phyloP scores from a whole-genome alignment of 2,888 invertebrate genomes.

The Camptogramma bilineatum region DNA sequence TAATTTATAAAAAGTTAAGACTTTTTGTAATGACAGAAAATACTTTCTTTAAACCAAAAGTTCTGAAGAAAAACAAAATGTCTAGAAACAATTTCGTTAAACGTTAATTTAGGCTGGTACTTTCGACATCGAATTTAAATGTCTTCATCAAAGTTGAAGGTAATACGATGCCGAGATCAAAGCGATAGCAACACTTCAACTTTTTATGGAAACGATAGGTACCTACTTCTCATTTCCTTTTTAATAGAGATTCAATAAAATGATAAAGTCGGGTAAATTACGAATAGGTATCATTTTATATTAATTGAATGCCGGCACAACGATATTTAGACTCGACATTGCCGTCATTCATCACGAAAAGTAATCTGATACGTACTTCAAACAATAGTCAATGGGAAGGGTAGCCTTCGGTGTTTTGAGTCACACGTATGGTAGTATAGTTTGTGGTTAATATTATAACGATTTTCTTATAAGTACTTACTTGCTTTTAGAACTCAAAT shows the following conservation, averaged over 20 bases:
- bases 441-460: no score
- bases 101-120: slow-evolving; percentile 30
- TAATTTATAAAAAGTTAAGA: not conserved
- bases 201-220: slow-evolving; percentile 60
- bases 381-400: not conserved
- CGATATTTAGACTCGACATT: slow-evolving; percentile 2
- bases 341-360: not conserved
- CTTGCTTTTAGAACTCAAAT: no score
- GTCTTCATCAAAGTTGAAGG: slow-evolving; percentile 60
- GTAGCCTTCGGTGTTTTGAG: not conserved
- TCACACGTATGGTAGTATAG: not conserved
- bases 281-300: slow-evolving; percentile 43
- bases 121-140: slow-evolving; percentile 61
- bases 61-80: slow-evolving; percentile 6
- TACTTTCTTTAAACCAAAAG: slow-evolving; percentile 4
- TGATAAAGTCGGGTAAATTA: slow-evolving; percentile 59
- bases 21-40: slow-evolving; percentile 12
- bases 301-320: slow-evolving; percentile 15
- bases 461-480: no score
- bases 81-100: slow-evolving; percentile 1
- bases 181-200: slow-evolving; percentile 65
- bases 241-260: slow-evolving; percentile 68
- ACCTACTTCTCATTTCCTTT: slow-evolving; percentile 69
- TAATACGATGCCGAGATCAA: slow-evolving; percentile 62
- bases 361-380: not conserved